These are phyloP conservation scores for Ceratina australensis DNA, from an alignment of 1,140 invertebrate species.

Conservation along the genomic window DNA sequence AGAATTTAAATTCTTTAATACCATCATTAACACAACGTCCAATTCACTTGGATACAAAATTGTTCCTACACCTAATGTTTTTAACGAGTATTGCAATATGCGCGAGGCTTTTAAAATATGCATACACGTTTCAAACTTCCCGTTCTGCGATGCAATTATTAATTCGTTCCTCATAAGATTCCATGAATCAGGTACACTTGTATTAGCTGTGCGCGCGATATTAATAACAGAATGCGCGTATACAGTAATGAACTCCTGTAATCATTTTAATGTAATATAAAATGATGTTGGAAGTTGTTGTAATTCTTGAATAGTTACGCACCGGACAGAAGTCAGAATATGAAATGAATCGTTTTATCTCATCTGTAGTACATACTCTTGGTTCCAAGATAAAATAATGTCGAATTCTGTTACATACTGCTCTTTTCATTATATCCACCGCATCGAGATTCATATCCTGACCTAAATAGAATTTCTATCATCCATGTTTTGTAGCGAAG, in stretches of 20 bases:
- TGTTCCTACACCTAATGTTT: conserved; percentile 51
- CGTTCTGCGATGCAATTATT: conserved; percentile 32
- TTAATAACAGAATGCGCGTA: conserved; percentile 69
- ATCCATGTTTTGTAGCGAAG: conserved; percentile 4
- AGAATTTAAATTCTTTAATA: conserved; percentile 49
- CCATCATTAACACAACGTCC: conserved; percentile 47
- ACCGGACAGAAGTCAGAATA: conserved; percentile 69
- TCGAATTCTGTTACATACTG: conserved; percentile 67
- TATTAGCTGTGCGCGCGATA: conserved; percentile 39
- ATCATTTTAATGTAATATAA: conserved; percentile 36
- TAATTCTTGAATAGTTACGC: conserved; percentile 22
- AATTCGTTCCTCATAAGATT: conserved; percentile 56
- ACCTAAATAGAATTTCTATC: conserved; percentile 12
- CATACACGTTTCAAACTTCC: conserved; percentile 60
- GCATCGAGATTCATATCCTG: not conserved
- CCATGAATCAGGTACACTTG: conserved; percentile 62
- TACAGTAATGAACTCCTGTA: conserved; percentile 68
- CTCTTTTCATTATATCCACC: conserved; percentile 43
- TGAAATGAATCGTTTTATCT: conserved; percentile 58
- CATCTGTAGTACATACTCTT: conserved; percentile 49
- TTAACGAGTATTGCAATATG: conserved; percentile 64
- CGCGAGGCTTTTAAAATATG: conserved; percentile 61
- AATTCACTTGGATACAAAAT: conserved; percentile 62
- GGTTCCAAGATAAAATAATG: conserved; percentile 64
- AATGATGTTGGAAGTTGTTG: too few species aligned